Base-by-base conservation (phyloP, 2,797 vertebrate species). In the Phaenicophaeus curvirostris region DNA sequence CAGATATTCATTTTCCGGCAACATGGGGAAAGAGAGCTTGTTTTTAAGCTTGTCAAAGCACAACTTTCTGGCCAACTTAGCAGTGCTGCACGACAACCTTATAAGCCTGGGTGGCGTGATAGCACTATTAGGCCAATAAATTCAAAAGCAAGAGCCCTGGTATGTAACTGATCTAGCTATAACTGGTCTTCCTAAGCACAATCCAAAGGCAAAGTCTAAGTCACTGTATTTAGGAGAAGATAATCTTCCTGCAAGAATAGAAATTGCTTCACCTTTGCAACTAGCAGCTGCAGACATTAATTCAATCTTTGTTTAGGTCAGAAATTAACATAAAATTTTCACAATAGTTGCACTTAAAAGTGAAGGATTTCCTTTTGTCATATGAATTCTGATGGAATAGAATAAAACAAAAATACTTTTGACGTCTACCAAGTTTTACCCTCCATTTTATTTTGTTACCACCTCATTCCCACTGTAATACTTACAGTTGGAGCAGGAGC, bases 401-500 rank as follows among this genome's bases (percentile, higher is more conserved):
- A 75, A 30, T 20, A 72, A 44, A 94, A 44, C 4, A 86, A 90
- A 88, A 80, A 5, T 8, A 69, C 25, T 35, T 11, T 8, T 68
- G 20, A 54, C 13, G 73, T 31, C 41, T 59, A 66, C 15, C 28
- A 63, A 61, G 10, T 72, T 87, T 80, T 72, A 79, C 28, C 67
- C 35, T 85, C 25, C 3, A 2, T 48, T 57, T 93, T 50, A 59
- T 69, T 84, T 67, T 42, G 17, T 48, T 74, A 28, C 14, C 13
- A 46, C 39, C 15, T 81, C 55, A 92, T 42, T 18, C 63, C 42
- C 66, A 63, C 62, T 37, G 39, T 46, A 82, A 94, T 93, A 97
- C 97, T 98, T 98, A 98, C 99, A 91, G 99, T 97, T n/a, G 99
- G 98, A 77, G 98, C 97, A 80, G 99, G 98, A 74, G 99, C 98